phyloP scores from a whole-genome alignment of 2,797 vertebrate genomes.

The Etheostoma nigrum region DNA sequence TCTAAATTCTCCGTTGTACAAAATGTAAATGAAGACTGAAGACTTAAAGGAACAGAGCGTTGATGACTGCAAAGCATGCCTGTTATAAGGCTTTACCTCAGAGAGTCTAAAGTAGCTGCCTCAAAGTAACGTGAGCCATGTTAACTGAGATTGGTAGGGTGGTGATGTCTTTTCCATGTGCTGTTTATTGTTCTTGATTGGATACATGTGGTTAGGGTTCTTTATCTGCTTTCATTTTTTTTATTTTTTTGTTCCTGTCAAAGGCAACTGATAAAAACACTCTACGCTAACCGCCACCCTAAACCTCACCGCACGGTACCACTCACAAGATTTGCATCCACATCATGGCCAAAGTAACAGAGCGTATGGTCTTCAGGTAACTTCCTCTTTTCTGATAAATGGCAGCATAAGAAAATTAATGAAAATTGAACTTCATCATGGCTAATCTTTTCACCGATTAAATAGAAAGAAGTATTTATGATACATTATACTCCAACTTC shows the following conservation, averaged over 20 bases:
- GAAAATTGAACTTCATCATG: slow-evolving; percentile 11
- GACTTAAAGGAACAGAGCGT: slow-evolving; percentile 29
- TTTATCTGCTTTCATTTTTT: neutral
- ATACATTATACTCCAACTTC: neutral
- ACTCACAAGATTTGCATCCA: slow-evolving; percentile 5
- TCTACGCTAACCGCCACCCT: neutral
- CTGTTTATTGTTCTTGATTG: slow-evolving; percentile 33
- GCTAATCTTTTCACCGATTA: neutral
- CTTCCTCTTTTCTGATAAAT: slow-evolving; percentile 27
- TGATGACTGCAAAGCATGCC: slow-evolving; percentile 35
- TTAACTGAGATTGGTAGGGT: slow-evolving; percentile 17
- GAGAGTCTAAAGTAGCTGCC: slow-evolving; percentile 27
- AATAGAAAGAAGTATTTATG: neutral
- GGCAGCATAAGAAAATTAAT: slow-evolving; percentile 19
- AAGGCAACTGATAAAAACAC: neutral
- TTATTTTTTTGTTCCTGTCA: neutral
- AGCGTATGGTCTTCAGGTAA: neutral
- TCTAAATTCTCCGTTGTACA: slow-evolving; percentile 35
- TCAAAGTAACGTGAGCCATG: slow-evolving; percentile 41
- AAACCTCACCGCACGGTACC: neutral
- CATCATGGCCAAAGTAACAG: slow-evolving; percentile 2
- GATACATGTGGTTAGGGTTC: slow-evolving; percentile 13
- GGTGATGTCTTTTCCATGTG: slow-evolving; percentile 40
- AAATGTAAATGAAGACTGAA: slow-evolving; percentile 53
- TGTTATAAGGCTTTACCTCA: slow-evolving; percentile 38